phyloP scores from a whole-genome alignment of 2,888 invertebrate species.

The Drosophila nr. perissopoda region DNA sequence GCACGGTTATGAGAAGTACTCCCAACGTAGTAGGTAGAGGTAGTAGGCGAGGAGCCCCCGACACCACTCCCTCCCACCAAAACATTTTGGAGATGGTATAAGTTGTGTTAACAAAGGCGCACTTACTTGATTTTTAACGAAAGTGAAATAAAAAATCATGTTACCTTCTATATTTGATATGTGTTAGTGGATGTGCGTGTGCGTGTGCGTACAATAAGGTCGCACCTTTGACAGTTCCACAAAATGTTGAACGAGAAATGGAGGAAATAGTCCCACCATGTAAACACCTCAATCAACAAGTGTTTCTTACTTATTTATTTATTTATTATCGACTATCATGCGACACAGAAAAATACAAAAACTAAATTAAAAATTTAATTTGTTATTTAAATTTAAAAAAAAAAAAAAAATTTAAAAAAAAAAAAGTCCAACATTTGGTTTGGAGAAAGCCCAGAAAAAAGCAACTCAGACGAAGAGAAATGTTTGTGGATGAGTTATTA shows the following conservation, averaged over 20 bases:
- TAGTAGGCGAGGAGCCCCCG: not conserved
- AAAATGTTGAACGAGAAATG: not conserved
- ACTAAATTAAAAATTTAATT: not conserved
- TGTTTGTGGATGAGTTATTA: not conserved
- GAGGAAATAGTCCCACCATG: not conserved
- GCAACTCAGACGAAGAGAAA: not conserved
- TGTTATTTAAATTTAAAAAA: not conserved
- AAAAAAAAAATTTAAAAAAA: not conserved
- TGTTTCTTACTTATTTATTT: not conserved
- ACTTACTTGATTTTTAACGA: conserved; percentile 43
- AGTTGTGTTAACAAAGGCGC: conserved; percentile 29
- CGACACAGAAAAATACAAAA: not conserved
- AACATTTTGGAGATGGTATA: not conserved
- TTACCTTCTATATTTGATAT: not conserved
- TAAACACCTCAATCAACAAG: not conserved
- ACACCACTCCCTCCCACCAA: not conserved
- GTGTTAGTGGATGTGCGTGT: not conserved
- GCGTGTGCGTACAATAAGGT: not conserved
- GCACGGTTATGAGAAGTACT: not conserved
- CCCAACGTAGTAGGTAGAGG: not conserved
- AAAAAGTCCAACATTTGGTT: not conserved
- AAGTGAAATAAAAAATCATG: conserved; percentile 32
- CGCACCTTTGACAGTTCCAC: not conserved
- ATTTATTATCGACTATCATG: not conserved
- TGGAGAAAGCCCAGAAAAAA: not conserved